Percentiles rank a stretch among this genome's conserved stretches.
These are phyloP conservation scores for Lithophane semibrunnea DNA, from an alignment of 2,888 invertebrate genomes.

Conservation along the genomic window DNA sequence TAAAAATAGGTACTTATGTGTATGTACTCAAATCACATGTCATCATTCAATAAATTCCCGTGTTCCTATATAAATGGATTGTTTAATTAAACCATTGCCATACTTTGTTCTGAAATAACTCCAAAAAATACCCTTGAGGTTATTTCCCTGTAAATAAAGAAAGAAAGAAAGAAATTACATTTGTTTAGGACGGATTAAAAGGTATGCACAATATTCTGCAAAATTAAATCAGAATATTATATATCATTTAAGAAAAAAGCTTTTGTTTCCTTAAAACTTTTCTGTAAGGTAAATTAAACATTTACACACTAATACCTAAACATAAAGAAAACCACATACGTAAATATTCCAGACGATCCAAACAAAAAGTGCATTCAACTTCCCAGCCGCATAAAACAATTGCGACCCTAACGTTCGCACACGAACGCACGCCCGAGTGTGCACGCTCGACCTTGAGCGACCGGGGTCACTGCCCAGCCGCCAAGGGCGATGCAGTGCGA, in stretches of 20 bases:
- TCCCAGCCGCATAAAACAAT: conserved; percentile 45
- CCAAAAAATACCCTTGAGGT: neutral
- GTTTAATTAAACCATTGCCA: neutral
- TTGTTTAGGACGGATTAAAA: too few relatives aligned
- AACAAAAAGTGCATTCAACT: conserved; percentile 51
- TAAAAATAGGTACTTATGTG: neutral
- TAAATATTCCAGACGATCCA: conserved; percentile 10
- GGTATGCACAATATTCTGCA: neutral
- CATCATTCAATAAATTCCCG: neutral
- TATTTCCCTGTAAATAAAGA: neutral
- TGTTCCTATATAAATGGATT: neutral
- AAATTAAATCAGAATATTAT: neutral
- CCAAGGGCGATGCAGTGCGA: conserved; percentile 76
- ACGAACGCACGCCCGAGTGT: conserved; percentile 46
- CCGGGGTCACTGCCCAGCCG: conserved; percentile 79
- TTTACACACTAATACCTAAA: neutral
- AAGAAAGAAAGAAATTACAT: too few relatives aligned
- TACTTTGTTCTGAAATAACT: neutral
- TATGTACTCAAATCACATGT: neutral
- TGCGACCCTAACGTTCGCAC: conserved; percentile 49
- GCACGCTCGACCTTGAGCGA: conserved; percentile 76
- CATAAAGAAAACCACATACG: neutral
- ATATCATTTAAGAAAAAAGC: neutral
- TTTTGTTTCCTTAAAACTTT: neutral
- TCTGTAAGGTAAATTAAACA: too few relatives aligned